phyloP scores from a whole-genome alignment of 92 coral and sea anemone genomes.

The Palythoa caribaeorum region DNA sequence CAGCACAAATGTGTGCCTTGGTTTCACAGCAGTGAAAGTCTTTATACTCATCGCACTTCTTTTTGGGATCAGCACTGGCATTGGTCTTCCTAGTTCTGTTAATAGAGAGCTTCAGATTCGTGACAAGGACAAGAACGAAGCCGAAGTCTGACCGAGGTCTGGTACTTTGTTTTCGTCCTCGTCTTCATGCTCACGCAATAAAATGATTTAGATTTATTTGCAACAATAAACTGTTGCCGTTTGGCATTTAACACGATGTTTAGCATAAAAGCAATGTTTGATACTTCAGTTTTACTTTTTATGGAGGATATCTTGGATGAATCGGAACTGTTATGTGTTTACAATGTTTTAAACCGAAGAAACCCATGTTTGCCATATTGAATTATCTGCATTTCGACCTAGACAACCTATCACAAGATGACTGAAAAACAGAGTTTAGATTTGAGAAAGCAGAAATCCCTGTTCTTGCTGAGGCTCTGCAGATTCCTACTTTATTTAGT shows the following conservation, averaged over 20 bases:
- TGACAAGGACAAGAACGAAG: constrained; percentile 41
- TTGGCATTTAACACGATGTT: constrained; percentile 7
- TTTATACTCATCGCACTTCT: background rate
- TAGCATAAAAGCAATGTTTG: constrained; percentile 40
- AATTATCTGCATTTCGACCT: constrained; percentile 2
- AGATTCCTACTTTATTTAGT: constrained; percentile 56
- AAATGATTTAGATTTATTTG: constrained; percentile 41
- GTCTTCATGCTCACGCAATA: constrained; percentile 33
- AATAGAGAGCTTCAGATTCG: constrained; percentile 42
- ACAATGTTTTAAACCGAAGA: background rate
- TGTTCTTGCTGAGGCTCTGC: constrained; percentile 56
- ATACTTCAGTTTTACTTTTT: constrained; percentile 23
- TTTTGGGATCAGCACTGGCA: background rate
- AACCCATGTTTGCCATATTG: background rate
- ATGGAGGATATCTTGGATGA: constrained; percentile 21
- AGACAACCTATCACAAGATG: constrained; percentile 19
- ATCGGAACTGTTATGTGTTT: background rate
- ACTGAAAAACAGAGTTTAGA: constrained; percentile 62
- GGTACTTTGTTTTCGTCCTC: constrained; percentile 47
- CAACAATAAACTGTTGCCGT: constrained; percentile 23
- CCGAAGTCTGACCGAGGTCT: constrained; percentile 45
- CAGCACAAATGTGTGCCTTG: background rate
- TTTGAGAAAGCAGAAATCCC: constrained; percentile 53
- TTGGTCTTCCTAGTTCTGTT: background rate
- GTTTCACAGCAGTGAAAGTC: background rate